Evolutionary conservation across 2,797 vertebrate species (phyloP).

Genomic region (Lemur catta): DNA sequence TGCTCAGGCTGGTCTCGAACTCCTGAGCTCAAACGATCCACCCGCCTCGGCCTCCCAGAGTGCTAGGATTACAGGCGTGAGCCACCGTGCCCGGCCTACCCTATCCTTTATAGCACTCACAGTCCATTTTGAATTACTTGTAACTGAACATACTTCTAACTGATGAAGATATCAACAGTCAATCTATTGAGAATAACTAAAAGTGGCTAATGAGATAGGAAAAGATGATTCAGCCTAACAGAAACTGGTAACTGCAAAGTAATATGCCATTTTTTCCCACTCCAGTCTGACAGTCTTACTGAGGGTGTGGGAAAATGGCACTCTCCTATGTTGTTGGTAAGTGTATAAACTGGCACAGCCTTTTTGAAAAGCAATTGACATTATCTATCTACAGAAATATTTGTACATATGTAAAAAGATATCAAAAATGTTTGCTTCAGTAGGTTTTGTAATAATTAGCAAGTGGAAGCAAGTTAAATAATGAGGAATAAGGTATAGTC

Average conservation of each 20-base stretch:
- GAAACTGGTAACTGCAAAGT: neutral
- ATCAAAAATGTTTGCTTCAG: neutral
- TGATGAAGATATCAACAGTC: neutral
- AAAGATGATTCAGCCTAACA: neutral
- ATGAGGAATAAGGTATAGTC: neutral
- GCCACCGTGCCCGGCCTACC: neutral
- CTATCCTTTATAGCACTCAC: neutral
- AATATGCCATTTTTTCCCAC: neutral
- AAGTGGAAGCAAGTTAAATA: neutral
- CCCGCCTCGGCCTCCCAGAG: too few relatives aligned
- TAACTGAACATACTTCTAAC: neutral
- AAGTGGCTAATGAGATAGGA: neutral
- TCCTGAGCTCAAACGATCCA: too few relatives aligned
- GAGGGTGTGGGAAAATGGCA: neutral
- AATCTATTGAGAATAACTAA: neutral
- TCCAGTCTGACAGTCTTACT: neutral
- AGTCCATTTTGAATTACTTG: neutral
- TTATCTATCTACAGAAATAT: neutral
- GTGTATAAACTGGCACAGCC: neutral
- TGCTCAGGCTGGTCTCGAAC: too few relatives aligned
- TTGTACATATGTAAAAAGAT: neutral
- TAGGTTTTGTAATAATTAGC: neutral
- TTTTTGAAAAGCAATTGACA: neutral
- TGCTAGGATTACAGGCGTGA: too few relatives aligned
- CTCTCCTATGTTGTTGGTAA: neutral